phyloP scores from a whole-genome alignment of 1,140 invertebrate species.

The Pogonomyrmex californicus region DNA sequence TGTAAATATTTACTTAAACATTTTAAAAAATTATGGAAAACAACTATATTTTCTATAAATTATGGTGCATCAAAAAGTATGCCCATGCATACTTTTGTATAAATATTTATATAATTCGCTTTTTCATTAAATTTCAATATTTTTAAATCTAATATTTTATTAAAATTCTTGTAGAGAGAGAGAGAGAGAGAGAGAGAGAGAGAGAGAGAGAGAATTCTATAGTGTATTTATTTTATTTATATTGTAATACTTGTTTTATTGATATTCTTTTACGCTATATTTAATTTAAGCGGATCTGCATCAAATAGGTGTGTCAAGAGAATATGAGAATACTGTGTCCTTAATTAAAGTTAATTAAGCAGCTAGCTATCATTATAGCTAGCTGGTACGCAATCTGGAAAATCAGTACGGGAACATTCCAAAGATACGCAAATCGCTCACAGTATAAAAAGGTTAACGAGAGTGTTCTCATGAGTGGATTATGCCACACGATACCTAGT shows the following conservation, averaged over 20 bases:
- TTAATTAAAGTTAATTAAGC: constrained; percentile 61
- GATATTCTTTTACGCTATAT: background rate
- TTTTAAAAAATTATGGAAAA: background rate
- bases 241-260: background rate
- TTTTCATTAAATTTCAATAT: background rate
- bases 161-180: background rate
- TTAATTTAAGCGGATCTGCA: background rate
- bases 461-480: constrained; percentile 58
- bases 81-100: too few relatives aligned
- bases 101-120: background rate
- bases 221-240: background rate
- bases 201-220: too few relatives aligned
- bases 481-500: constrained; percentile 42
- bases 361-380: background rate
- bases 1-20: background rate
- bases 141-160: constrained; percentile 7
- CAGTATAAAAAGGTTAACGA: constrained; percentile 53
- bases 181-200: too few relatives aligned
- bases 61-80: background rate
- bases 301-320: background rate
- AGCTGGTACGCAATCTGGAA: constrained; percentile 14
- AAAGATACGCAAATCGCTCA: constrained; percentile 48
- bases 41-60: background rate
- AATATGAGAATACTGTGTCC: constrained; percentile 4
- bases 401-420: constrained; percentile 54